A percentile compares a stretch with the other conserved stretches of the same genome.
Evolutionary conservation across 2,113 vertebrate genomes (phyloP).

Genomic region (Hirundichthys speculiger): DNA sequence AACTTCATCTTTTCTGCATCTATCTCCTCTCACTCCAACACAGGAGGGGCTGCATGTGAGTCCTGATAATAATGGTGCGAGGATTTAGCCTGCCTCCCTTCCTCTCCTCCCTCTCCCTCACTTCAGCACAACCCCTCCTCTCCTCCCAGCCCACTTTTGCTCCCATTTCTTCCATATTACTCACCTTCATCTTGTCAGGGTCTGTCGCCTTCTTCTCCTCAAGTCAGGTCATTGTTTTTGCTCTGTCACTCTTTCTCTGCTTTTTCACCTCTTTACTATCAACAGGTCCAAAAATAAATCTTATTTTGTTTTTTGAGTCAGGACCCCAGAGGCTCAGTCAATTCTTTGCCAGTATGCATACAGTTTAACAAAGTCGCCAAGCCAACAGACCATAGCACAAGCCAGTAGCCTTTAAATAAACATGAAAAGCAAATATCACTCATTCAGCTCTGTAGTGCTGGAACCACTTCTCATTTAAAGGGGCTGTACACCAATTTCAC

Average conservation of each 20-base stretch:
- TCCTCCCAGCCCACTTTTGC: constrained; percentile 54
- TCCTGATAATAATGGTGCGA: constrained; percentile 66
- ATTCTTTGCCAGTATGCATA: constrained; percentile 27
- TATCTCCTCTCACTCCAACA: constrained; percentile 65
- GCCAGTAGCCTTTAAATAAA: background rate
- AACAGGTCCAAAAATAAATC: constrained; percentile 43
- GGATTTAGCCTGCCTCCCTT: constrained; percentile 68
- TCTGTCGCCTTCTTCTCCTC: constrained; percentile 23
- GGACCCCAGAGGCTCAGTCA: constrained; percentile 1
- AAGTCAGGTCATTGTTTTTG: constrained; percentile 28
- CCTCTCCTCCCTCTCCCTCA: constrained; percentile 62
- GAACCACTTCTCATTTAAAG: constrained; percentile 2
- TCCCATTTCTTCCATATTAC: constrained; percentile 46
- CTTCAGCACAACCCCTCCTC: constrained; percentile 45
- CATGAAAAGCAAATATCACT: constrained; percentile 4
- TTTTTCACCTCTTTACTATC: constrained; percentile 11
- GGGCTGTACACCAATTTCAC: background rate
- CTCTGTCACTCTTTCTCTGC: constrained; percentile 13
- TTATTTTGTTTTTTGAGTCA: constrained; percentile 21
- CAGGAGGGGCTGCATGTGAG: constrained; percentile 73
- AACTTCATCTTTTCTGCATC: constrained; percentile 61
- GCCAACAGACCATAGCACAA: constrained; percentile 4
- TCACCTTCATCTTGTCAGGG: constrained; percentile 58
- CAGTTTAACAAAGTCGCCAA: constrained; percentile 29
- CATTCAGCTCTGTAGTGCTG: background rate